Percentiles rank a stretch among this genome's conserved stretches.
Evolutionary conservation across 2,113 vertebrate species (phyloP).

Genomic region (Oryzias javanicus): DNA sequence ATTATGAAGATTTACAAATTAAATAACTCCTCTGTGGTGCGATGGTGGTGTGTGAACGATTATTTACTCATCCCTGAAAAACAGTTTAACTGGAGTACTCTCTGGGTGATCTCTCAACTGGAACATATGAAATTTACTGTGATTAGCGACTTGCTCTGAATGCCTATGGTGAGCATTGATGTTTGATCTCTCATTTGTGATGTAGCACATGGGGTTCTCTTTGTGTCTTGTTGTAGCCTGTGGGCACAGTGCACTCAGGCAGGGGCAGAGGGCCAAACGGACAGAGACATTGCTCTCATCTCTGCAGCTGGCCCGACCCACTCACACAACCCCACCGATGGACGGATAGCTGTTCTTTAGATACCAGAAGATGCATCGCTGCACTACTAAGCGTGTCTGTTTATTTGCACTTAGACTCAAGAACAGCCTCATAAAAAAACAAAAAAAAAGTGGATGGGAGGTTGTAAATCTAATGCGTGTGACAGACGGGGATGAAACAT

Average conservation of each 20-base stretch:
- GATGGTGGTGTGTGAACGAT: conserved; percentile 23
- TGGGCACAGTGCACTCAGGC: conserved; percentile 45
- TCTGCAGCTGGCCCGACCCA: conserved; percentile 59
- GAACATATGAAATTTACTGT: conserved; percentile 67
- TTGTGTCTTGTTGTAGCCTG: conserved; percentile 63
- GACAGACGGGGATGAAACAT: conserved; percentile 31
- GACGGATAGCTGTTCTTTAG: conserved; percentile 25
- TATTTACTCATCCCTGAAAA: conserved; percentile 34
- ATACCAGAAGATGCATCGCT: conserved; percentile 15
- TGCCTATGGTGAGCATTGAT: conserved; percentile 58
- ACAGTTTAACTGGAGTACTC: conserved; percentile 51
- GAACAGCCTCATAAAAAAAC: neutral
- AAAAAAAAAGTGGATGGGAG: neutral
- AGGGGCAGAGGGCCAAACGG: conserved; percentile 64
- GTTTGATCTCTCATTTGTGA: conserved; percentile 76
- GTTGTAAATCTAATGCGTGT: conserved; percentile 16
- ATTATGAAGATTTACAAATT: conserved; percentile 3
- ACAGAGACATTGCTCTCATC: conserved; percentile 55
- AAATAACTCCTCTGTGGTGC: conserved; percentile 26
- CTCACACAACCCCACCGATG: conserved; percentile 45
- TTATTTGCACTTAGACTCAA: conserved; percentile 1
- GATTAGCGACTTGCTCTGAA: conserved; percentile 67
- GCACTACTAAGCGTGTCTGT: neutral
- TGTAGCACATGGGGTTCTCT: conserved; percentile 68
- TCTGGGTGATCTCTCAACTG: conserved; percentile 58